A percentile compares a stretch with the other conserved stretches of the same genome.
These are phyloP conservation scores for Athalia cordata DNA, from an alignment of 2,888 invertebrate genomes.

Conservation along the genomic window DNA sequence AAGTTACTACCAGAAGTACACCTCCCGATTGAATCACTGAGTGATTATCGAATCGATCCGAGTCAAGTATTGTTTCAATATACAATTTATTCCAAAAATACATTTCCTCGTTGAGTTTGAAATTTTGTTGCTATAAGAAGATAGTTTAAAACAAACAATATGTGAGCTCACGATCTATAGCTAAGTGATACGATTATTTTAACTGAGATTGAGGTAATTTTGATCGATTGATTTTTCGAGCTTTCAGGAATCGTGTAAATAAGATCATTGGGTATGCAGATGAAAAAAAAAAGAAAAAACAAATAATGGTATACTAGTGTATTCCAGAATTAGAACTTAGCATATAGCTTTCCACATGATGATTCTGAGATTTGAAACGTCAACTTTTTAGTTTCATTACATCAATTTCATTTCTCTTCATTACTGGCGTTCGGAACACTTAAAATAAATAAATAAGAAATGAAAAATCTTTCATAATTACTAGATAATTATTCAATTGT, in stretches of 20 bases:
- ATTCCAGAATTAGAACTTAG: background rate
- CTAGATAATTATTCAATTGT: conserved; percentile 18
- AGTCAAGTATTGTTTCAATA: background rate
- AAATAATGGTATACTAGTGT: background rate
- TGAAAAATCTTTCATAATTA: conserved; percentile 2
- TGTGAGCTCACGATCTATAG: too few relatives aligned
- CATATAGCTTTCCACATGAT: background rate
- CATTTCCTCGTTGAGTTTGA: background rate
- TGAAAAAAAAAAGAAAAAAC: background rate
- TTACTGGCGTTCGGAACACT: background rate
- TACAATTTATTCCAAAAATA: background rate
- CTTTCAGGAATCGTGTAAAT: conserved; percentile 20
- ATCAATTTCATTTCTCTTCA: background rate
- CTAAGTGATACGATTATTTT: too few relatives aligned
- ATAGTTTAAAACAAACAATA: too few relatives aligned
- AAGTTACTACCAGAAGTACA: conserved; percentile 5
- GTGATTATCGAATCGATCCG: conserved; percentile 14
- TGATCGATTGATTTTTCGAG: background rate
- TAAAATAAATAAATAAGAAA: background rate
- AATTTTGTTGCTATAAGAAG: too few relatives aligned
- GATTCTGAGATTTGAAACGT: background rate
- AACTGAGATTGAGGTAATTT: too few relatives aligned
- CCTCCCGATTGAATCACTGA: conserved; percentile 16
- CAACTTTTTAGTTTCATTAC: background rate
- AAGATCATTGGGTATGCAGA: background rate